Percentiles rank a stretch among this genome's conserved stretches.
phyloP scores from a whole-genome alignment of 1,140 invertebrate genomes.

The Charaxes varanes region DNA sequence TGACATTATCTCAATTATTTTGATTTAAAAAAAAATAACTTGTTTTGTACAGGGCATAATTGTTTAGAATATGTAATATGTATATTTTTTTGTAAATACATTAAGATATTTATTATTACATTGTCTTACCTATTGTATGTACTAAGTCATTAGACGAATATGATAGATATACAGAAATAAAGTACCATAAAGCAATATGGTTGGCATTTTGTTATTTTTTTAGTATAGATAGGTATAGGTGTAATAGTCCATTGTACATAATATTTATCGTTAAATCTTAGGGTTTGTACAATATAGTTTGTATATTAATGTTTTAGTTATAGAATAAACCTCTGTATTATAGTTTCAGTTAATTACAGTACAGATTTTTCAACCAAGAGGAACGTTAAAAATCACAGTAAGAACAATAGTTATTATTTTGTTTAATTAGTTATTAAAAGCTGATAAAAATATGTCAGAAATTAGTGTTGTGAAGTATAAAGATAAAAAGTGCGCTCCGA shows the following conservation, averaged over 20 bases:
- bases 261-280: conserved; percentile 11
- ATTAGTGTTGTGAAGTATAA: too few relatives aligned
- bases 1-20: too few relatives aligned
- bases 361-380: too few relatives aligned
- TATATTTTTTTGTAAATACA: conserved; percentile 13
- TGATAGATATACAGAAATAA: conserved; percentile 7
- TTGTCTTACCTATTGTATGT: conserved; percentile 9
- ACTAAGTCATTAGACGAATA: conserved; percentile 20
- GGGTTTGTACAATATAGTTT: conserved; percentile 18
- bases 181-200: conserved; percentile 2
- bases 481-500: too few relatives aligned
- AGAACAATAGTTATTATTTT: too few relatives aligned
- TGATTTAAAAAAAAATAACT: neutral
- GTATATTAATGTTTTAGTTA: conserved; percentile 12
- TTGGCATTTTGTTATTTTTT: conserved; percentile 9
- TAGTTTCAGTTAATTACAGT: too few relatives aligned
- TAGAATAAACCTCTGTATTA: conserved; percentile 11
- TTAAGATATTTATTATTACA: conserved; percentile 16
- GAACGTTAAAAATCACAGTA: too few relatives aligned
- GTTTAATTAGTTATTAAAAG: too few relatives aligned
- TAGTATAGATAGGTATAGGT: conserved; percentile 1
- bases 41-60: too few relatives aligned
- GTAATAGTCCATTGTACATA: conserved; percentile 11
- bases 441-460: too few relatives aligned
- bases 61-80: conserved; percentile 7